Evolutionary conservation across 2,797 vertebrate species (phyloP).

Genomic region (Alfaro cultratus): DNA sequence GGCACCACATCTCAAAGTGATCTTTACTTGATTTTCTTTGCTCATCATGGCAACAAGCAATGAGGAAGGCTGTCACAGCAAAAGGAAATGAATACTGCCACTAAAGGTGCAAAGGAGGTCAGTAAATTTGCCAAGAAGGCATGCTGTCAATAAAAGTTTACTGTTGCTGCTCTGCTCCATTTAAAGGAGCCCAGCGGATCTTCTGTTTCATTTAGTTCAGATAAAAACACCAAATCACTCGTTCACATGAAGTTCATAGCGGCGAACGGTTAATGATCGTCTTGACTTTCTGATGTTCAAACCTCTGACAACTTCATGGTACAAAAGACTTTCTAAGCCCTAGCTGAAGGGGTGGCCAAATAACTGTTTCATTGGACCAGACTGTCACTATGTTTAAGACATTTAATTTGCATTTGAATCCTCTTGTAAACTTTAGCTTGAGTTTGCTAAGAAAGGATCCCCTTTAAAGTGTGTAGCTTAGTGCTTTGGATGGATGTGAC

Average conservation of each 20-base stretch:
- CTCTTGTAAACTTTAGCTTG: background rate
- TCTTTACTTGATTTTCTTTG: background rate
- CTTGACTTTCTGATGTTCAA: conserved; percentile 6
- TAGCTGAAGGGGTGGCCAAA: background rate
- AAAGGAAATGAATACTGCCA: background rate
- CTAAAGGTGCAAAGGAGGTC: background rate
- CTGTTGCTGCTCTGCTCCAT: conserved; percentile 18
- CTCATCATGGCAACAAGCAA: background rate
- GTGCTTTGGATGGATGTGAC: background rate
- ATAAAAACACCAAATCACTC: conserved; percentile 8
- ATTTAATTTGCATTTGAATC: background rate
- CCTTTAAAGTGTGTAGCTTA: background rate
- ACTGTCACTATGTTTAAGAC: background rate
- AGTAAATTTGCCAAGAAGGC: background rate
- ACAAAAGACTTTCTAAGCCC: background rate
- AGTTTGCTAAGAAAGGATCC: background rate
- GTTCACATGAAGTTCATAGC: conserved; percentile 25
- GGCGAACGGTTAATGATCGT: conserved; percentile 9
- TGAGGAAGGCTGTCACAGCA: background rate
- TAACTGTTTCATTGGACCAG: background rate
- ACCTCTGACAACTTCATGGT: background rate
- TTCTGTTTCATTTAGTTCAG: conserved; percentile 18
- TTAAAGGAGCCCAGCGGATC: conserved; percentile 26
- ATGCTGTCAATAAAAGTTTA: background rate
- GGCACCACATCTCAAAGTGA: background rate